Percentiles rank a stretch among this genome's conserved stretches.
Conservation (phyloP, 2,888 invertebrate species). For the Lamellibrachia columna region DNA sequence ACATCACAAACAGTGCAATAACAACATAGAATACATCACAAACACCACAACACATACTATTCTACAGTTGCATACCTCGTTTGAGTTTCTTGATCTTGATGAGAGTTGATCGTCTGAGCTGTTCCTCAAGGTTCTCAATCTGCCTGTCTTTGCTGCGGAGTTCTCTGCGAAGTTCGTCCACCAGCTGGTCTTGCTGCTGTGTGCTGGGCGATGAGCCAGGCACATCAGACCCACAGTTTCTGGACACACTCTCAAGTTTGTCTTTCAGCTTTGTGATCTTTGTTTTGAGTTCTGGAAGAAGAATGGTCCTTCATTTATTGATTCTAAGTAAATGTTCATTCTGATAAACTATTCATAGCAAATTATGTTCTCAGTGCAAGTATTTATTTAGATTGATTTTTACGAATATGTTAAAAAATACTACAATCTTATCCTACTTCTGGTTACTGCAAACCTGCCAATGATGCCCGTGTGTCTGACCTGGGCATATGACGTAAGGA, state of each 20-base stretch:
- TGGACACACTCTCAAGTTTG: not conserved
- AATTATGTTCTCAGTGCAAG: too few relatives aligned
- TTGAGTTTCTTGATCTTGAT: constrained; percentile 34
- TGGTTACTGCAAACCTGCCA: too few relatives aligned
- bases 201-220: not conserved
- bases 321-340: too few relatives aligned
- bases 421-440: too few relatives aligned
- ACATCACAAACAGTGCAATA: not conserved
- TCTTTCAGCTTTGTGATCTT: not conserved
- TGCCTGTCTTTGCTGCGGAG: constrained; percentile 39
- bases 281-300: not conserved
- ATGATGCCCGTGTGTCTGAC: too few relatives aligned
- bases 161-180: constrained; percentile 34
- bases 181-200: constrained; percentile 24
- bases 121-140: constrained; percentile 42
- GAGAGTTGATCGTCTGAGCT: constrained; percentile 33
- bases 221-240: not conserved
- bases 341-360: too few relatives aligned
- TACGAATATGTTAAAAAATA: too few relatives aligned
- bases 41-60: not conserved
- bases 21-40: not conserved
- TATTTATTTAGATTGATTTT: too few relatives aligned
- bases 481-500: too few relatives aligned
- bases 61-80: constrained; percentile 29
- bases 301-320: not conserved